Percentiles rank a stretch among this genome's conserved stretches.
Evolutionary conservation across 2,797 vertebrate species (phyloP).

Genomic region (Pitangus sulphuratus): DNA sequence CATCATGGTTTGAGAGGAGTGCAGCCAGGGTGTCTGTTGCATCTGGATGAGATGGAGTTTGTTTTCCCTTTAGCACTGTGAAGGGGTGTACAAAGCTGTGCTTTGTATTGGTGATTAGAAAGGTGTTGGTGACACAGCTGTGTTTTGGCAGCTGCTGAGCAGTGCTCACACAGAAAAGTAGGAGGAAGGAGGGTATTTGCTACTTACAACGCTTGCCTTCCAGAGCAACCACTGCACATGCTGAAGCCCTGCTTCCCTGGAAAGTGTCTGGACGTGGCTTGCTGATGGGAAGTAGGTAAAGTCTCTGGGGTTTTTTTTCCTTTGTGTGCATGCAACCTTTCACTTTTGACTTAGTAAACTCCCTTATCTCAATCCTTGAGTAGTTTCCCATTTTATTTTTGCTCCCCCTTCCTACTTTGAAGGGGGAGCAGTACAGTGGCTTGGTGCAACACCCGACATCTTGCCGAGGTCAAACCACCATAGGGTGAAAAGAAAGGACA

Average conservation of each 20-base stretch:
- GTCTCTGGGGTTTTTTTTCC: neutral
- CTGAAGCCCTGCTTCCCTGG: neutral
- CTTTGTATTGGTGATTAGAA: neutral
- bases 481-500: neutral
- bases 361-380: neutral
- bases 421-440: no score
- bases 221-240: neutral
- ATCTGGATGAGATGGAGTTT: neutral
- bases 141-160: neutral
- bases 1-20: neutral
- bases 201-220: neutral
- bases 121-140: neutral
- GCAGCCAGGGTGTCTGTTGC: neutral
- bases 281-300: neutral
- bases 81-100: neutral
- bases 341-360: neutral
- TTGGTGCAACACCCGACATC: neutral
- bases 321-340: neutral
- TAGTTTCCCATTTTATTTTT: neutral
- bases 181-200: neutral
- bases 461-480: neutral
- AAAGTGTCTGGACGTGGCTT: neutral
- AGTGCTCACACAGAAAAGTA: neutral
- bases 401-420: neutral
- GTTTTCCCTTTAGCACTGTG: neutral